A percentile compares a stretch with the other conserved stretches of the same genome.
Conservation (phyloP, 2,113 vertebrate genomes). For the Ahaetulla prasina region DNA sequence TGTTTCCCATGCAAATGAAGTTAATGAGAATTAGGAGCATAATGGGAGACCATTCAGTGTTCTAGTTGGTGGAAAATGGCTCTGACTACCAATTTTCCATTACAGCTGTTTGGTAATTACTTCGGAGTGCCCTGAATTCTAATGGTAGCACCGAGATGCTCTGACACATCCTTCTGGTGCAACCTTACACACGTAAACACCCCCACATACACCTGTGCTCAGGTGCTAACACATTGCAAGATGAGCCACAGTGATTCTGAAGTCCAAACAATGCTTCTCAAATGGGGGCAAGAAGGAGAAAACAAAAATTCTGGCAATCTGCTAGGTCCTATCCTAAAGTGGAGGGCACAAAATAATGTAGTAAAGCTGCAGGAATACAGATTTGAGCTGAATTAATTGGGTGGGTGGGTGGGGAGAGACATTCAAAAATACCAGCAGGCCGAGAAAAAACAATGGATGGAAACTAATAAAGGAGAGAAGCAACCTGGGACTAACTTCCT, state of each 20-base stretch:
- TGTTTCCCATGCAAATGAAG: conserved; percentile 84
- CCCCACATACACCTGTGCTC: background rate
- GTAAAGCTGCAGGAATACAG: background rate
- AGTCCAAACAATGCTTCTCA: conserved; percentile 3
- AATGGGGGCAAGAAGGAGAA: background rate
- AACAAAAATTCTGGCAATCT: background rate
- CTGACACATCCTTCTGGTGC: conserved; percentile 64
- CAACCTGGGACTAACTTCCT: no score
- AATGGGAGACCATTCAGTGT: conserved; percentile 82
- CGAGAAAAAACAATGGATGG: background rate
- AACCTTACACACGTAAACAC: background rate
- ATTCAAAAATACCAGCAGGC: background rate
- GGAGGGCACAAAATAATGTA: background rate
- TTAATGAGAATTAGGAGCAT: conserved; percentile 85
- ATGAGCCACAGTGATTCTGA: conserved; percentile 19
- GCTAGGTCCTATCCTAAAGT: background rate
- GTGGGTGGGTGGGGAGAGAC: background rate
- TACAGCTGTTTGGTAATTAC: conserved; percentile 87
- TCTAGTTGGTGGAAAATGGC: conserved; percentile 83
- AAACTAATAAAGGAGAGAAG: background rate
- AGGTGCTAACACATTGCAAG: background rate
- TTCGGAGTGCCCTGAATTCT: conserved; percentile 79
- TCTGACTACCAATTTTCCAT: conserved; percentile 86
- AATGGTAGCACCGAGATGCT: conserved; percentile 73
- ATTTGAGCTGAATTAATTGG: background rate